Base-by-base conservation (phyloP, 2,888 invertebrate genomes). In the Aproaerema taeniolella region DNA sequence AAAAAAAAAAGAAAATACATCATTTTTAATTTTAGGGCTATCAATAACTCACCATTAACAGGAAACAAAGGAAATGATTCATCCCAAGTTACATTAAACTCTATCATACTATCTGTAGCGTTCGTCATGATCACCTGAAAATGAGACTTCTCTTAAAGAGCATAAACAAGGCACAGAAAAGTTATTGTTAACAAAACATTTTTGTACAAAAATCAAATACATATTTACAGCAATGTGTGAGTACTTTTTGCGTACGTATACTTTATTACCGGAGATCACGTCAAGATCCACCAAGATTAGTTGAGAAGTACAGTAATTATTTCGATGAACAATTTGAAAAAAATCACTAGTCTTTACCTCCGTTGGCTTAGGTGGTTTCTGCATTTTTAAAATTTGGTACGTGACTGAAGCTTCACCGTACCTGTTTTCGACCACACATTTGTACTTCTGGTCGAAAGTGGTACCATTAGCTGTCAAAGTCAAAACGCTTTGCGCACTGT, bases 401-500 rank as follows among this genome's bases (percentile, higher is more conserved):
- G 50, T 49, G 46, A 67, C 67, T 0, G 64, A 61, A 2, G 60
- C 41, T 0, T 50, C 54, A 0, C 82, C 83, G 29, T 61, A 51
- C 1, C 52, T 47, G 35, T 83, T 83, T 1, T 50, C 61, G 0
- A 75, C 81, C 37, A 58, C 49, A 43, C 83, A 83, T 37, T 56
- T 65, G 32, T 64, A 81, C 30, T 44, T 63, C 31, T 68, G 57
- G 0, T 61, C 67, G 29, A 68, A 71, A 1, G 61, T 62, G 0
- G 67, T 48, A 1, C 58, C 49, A 37, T 65, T 63, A 1, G 69
- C 72, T 5, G 48, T 50, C 1, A 81, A 41, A 1, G 58, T 52
- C 5, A 80, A 48, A 2, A 61, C 46, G 0, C 78, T 67, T 38
- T 56, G 50, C 10, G 58, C 49, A 0, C 47, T 58, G 2, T 67